Base-by-base conservation (phyloP, 2,797 vertebrate species). In the Oryzias sinensis region DNA sequence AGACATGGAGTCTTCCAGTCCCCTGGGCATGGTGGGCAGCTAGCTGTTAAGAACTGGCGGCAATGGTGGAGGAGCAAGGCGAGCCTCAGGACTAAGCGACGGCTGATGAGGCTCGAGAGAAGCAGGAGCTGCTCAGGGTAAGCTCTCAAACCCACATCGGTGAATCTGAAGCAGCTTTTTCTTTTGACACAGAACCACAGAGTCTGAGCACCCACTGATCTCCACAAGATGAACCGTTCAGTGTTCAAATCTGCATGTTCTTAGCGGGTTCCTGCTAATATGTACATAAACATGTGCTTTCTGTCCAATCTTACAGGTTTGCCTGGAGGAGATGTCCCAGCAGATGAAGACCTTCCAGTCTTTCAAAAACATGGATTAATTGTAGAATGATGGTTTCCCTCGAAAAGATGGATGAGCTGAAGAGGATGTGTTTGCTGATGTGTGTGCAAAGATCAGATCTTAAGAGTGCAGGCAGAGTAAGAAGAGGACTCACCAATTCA, bases 361-460 rank as follows among this genome's bases (percentile, higher is more conserved):
- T 46, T 98, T 98, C 80, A 92, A 91, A 77, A 96, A 95, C 70
- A 53, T 75, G 77, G 93, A 95, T 53, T 92, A 94, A 90, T 1
- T 90, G 91, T 52, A 90, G 89, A 75, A 84, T 89, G 1, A 70
- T 93, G 75, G 92, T 98, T 98, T 37, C 92, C 95, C 0, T 45
- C 84, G 91, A 93, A 75, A 98, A 97, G 78, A 73, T 95, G 76
- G 94, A 97, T 14, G 95, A 98, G 81, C 90, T 99, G 68, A 93
- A 93, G 85, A 93, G 90, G 97, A 97, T 93, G 18, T 14, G 22
- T 18, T 17, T 46, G 22, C 44, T 46, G 17, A 13, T 20, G 17
- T 46, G 7, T 27, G 25, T 27, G 4, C 4, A 29, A 27, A 7
- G 5, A 27, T 27, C 7, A 27, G 27, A 27, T 29, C 27, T 29